A percentile compares a stretch with the other conserved stretches of the same genome.
These are phyloP conservation scores for Cataglyphis livida DNA, from an alignment of 2,888 invertebrate genomes.

Conservation along the genomic window DNA sequence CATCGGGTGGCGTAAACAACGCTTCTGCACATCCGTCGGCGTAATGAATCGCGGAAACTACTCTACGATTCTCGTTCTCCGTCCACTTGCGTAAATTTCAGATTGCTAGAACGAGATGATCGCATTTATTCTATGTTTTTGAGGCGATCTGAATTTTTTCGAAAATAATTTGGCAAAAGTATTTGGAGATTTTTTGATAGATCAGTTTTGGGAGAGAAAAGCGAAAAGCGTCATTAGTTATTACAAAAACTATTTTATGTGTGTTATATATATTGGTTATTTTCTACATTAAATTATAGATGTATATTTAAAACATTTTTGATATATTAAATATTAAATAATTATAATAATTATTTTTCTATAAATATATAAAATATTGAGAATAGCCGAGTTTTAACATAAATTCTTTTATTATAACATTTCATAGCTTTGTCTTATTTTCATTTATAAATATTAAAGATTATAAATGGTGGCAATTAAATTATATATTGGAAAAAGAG, in stretches of 20 bases:
- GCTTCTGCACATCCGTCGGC: conserved; percentile 23
- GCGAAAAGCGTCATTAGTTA: neutral
- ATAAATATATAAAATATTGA: neutral
- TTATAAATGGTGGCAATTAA: neutral
- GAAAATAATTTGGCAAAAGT: neutral
- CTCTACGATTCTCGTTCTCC: conserved; percentile 20
- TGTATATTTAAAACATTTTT: neutral
- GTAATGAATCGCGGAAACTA: conserved; percentile 59
- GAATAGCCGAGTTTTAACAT: neutral
- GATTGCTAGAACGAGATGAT: conserved; percentile 3
- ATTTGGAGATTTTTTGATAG: neutral
- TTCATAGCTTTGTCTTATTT: neutral
- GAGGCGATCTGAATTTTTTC: neutral
- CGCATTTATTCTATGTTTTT: neutral
- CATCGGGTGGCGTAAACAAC: conserved; percentile 55
- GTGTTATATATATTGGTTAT: neutral
- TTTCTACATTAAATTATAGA: neutral
- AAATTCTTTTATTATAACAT: neutral
- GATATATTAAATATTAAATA: neutral
- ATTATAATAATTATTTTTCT: neutral
- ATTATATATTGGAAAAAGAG: neutral
- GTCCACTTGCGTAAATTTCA: neutral
- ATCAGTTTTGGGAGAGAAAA: neutral
- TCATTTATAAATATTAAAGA: neutral
- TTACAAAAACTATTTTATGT: neutral